A percentile compares a stretch with the other conserved stretches of the same genome.
These are phyloP conservation scores for Rhaphigaster nebulosa DNA, from an alignment of 2,888 invertebrate genomes.

Conservation along the genomic window DNA sequence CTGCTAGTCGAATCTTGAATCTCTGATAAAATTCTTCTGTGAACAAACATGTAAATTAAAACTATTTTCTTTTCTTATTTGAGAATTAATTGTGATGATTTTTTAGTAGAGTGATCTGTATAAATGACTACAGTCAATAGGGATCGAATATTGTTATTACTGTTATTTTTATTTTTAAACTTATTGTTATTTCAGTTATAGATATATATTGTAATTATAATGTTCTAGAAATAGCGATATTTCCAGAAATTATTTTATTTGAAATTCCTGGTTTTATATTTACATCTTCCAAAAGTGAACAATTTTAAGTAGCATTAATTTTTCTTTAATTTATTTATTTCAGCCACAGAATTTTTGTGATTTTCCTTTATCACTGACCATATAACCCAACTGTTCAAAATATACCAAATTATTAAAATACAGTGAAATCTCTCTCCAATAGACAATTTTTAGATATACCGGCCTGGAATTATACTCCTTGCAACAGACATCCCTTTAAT, in stretches of 20 bases:
- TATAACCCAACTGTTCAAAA: neutral
- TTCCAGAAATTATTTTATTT: neutral
- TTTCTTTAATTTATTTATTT: neutral
- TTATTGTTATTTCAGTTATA: neutral
- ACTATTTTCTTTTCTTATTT: neutral
- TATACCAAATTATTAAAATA: neutral
- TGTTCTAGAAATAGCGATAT: neutral
- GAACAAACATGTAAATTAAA: neutral
- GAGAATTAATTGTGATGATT: conserved; percentile 16
- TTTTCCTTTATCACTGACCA: neutral
- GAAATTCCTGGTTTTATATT: neutral
- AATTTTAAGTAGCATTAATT: neutral
- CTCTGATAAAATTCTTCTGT: neutral
- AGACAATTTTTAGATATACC: too few species aligned
- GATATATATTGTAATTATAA: conserved; percentile 2
- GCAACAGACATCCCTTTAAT: too few species aligned
- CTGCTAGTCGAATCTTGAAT: neutral
- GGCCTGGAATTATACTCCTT: too few species aligned
- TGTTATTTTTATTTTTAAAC: neutral
- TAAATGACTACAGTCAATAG: neutral
- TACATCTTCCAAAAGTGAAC: neutral
- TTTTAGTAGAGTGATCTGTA: neutral
- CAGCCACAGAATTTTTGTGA: neutral
- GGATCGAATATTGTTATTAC: neutral
- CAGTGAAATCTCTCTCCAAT: too few species aligned